Evolutionary conservation across 2,797 vertebrate species (phyloP).

Genomic region (Pseudotriccus pelzelni): DNA sequence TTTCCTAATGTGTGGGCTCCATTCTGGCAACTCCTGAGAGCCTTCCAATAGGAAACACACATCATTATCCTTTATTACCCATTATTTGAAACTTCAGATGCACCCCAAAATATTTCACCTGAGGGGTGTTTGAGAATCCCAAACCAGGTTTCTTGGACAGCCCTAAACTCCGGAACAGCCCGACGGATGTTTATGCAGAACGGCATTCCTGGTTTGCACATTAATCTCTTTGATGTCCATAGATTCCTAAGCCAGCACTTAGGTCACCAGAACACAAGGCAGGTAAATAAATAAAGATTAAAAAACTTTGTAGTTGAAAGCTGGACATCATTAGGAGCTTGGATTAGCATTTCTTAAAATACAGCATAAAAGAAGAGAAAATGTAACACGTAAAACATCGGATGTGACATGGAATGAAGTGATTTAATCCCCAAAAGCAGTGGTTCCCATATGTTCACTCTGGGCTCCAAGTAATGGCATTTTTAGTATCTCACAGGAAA

Average conservation of each 20-base stretch:
- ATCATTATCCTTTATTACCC: background rate
- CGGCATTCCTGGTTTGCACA: background rate
- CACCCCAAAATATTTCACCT: background rate
- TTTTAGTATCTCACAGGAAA: conserved; percentile 66
- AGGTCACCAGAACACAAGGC: background rate
- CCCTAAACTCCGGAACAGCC: background rate
- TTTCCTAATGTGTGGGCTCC: rapidly evolving
- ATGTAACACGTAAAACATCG: background rate
- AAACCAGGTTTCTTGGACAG: background rate
- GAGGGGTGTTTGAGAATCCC: background rate
- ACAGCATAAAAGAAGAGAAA: conserved; percentile 9
- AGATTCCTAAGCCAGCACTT: background rate
- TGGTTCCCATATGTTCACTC: conserved; percentile 40
- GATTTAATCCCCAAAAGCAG: conserved; percentile 53
- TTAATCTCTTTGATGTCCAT: conserved; percentile 7
- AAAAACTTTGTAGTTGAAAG: background rate
- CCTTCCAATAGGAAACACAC: background rate
- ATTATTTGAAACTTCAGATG: background rate
- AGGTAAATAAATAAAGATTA: background rate
- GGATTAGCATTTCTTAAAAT: conserved; percentile 34
- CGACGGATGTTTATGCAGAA: background rate
- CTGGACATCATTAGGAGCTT: background rate
- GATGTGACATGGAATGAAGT: conserved; percentile 15
- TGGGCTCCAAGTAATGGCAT: conserved; percentile 35
- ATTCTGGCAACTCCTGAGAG: background rate